Evolutionary conservation across 2,797 vertebrate species (phyloP).

Genomic region (Aldrovandia affinis): DNA sequence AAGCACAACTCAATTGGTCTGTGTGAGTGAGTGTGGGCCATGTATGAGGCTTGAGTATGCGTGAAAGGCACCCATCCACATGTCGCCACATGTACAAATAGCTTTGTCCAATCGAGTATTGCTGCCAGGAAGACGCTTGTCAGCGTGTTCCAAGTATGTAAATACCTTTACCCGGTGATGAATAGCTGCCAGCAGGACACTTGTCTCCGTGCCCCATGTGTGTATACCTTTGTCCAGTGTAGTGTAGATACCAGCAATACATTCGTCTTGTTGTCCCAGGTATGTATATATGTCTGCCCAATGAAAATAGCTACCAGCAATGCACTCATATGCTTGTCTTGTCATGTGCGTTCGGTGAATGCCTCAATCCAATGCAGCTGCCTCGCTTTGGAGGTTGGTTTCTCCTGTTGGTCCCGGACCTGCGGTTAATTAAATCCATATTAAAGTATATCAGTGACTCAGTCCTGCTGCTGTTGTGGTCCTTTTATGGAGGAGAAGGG

Average conservation of each 20-base stretch:
- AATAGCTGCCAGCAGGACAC: neutral
- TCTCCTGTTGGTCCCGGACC: no score
- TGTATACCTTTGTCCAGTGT: neutral
- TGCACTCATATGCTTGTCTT: neutral
- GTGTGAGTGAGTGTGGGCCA: neutral
- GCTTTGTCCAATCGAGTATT: neutral
- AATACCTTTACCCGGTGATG: neutral
- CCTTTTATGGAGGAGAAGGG: neutral
- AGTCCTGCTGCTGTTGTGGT: neutral
- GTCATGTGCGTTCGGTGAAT: neutral
- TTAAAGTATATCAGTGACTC: neutral
- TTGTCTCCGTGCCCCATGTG: neutral
- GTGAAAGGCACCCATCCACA: neutral
- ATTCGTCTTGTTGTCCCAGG: neutral
- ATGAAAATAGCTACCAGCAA: neutral
- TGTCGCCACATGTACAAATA: neutral
- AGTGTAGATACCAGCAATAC: neutral
- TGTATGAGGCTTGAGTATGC: neutral
- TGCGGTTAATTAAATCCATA: neutral
- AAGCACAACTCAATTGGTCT: neutral
- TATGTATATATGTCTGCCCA: neutral
- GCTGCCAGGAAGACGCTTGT: neutral
- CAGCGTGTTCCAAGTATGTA: neutral
- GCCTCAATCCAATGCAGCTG: neutral
- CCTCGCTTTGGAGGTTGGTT: neutral